Percentiles rank a stretch among this genome's conserved stretches.
Conservation (phyloP, 2,797 vertebrate species). For the Benthosema pterotum region DNA sequence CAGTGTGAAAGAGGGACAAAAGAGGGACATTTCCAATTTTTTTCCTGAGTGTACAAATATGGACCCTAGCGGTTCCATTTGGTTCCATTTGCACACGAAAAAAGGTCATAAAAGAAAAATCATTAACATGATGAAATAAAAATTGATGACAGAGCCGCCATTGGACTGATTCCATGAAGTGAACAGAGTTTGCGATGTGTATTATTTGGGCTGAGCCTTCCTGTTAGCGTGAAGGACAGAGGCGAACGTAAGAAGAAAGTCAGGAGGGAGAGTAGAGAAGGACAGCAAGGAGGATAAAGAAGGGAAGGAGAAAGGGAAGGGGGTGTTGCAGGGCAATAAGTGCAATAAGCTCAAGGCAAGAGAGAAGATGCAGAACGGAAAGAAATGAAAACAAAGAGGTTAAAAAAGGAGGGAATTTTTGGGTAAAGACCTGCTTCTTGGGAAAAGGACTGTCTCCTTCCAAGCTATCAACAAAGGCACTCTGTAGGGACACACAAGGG, state of each 20-base stretch:
- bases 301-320: constrained; percentile 14
- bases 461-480: constrained; percentile 91
- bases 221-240: too few species aligned
- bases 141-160: too few species aligned
- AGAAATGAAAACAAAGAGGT: constrained; percentile 50
- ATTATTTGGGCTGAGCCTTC: too few species aligned
- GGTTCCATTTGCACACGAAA: too few species aligned
- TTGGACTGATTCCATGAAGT: too few species aligned
- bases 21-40: too few species aligned
- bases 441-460: constrained; percentile 88
- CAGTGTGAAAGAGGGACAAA: too few species aligned
- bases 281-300: not conserved
- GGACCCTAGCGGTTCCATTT: too few species aligned
- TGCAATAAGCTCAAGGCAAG: constrained; percentile 74
- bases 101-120: too few species aligned
- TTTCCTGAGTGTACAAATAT: too few species aligned
- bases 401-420: constrained; percentile 61
- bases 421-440: constrained; percentile 88
- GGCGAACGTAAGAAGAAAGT: not conserved
- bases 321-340: constrained; percentile 45
- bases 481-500: constrained; percentile 87
- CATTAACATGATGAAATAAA: too few species aligned
- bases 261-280: not conserved
- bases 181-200: too few species aligned
- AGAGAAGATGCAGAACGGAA: constrained; percentile 63